Evolutionary conservation across 2,888 invertebrate genomes (phyloP), one percentile per base, ranked within the genome.

Genomic region (Xestia xanthographa): DNA sequence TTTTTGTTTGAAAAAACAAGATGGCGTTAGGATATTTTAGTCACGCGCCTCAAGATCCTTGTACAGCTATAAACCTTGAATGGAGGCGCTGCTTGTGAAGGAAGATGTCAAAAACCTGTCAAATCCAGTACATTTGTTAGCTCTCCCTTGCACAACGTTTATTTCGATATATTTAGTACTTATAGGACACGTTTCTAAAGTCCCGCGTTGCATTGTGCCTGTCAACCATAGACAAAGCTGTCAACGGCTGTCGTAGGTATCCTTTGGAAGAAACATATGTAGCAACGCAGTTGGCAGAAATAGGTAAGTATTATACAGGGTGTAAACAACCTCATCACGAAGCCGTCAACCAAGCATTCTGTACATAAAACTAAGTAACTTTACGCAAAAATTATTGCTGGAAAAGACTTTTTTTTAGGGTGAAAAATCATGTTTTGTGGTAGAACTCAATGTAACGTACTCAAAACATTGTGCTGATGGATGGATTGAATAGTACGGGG

Each of bases 181-280:
- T 8, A 12, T 11, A 12, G 45, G 56, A 67, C 41, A 67, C 78
- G 68, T 78, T 58, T 34, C 45, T 34, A 14, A 50, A 58, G n/a
- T 11, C n/a, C 6, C 38, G 20, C 41, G n/a, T 58, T 58, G 43
- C 8, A 26, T 63, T 76, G 34, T 53, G 12, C 22, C n/a, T 20
- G n/a, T 48, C 22, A 43, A 17, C 50, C n/a, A 48, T 17, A 17
- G 41, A 78, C 48, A 60, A 77, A 26, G 11, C 38, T 76, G 78
- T 78, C 48, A 78, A 0, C 5, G 2, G 29, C 56, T 68, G 43
- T 1, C 1, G 1, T 22, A n/a, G n/a, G n/a, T n/a, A 5, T 2
- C 41, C 8, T 74, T 41, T 2, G 41, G 48, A 48, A 20, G 8
- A 4, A 14, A 34, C 43, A 14, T 53, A n/a, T n/a, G n/a, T n/a